Base-by-base conservation (phyloP, 1,140 invertebrate species). In the Drosophila suzukii region DNA sequence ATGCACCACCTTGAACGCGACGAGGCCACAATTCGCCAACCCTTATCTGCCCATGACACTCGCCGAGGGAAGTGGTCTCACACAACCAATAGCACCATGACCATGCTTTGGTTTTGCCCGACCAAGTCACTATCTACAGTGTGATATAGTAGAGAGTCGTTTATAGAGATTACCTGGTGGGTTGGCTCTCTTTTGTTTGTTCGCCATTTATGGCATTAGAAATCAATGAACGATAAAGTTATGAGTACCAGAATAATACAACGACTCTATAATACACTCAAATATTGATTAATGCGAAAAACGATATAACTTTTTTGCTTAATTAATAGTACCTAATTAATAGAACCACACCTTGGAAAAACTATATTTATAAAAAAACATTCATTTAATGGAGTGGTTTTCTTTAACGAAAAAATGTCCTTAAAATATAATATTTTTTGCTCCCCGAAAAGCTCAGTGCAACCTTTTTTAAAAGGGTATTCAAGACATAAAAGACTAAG, bases 1-100 rank as follows among this genome's bases (percentile, higher is more conserved):
- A 71, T 71, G 43, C 43, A 57, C 38, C 55, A 24, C 65, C 24
- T 17, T 71, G 67, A 71, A 58, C 51, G 65, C 65, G 24, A 7
- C 15, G 20, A 30, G 24, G 51, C 13, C 8, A 5, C 43, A 5
- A 49, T 17, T 50, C 32, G 53, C 24, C 43, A 51, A 34, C 12
- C 24, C 54, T 70, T 72, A 72, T 72, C 68, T 49, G 11, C 10
- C 13, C 20, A 41, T 71, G 66, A 57, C 65, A 72, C 46, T 50
- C 24, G 8, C 20, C 60, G 15, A 20, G 36, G 46, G 17, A 39
- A 67, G 15, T 57, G 59, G 24, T 15, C 62, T 8, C 13, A 30
- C 34, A 34, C 38, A 32, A 12, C 32, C 34, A 38, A 63, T 36
- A 8, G 10, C 58, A 24, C 3, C 32, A 32, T 20, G 59, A 15